These are phyloP conservation scores for Gymnosoma rotundatum DNA, from an alignment of 2,888 invertebrate species.

Conservation along the genomic window DNA sequence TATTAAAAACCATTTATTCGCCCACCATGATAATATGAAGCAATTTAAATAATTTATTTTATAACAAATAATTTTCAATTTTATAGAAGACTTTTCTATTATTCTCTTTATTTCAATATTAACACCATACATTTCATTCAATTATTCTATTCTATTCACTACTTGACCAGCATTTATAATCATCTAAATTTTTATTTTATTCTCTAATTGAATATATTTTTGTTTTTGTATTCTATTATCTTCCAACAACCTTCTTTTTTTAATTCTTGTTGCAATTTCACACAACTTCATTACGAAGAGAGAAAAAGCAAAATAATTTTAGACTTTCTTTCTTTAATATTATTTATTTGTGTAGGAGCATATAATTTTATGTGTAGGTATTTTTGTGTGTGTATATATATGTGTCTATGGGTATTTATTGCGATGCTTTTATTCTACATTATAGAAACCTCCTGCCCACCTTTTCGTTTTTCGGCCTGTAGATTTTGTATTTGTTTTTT, in stretches of 20 bases:
- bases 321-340: neutral
- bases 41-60: neutral
- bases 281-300: conserved; percentile 37
- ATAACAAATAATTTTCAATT: neutral
- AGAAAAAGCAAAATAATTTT: neutral
- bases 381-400: neutral
- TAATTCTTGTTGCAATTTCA: conserved; percentile 29
- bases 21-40: neutral
- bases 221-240: neutral
- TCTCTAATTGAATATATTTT: conserved; percentile 60
- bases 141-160: conserved; percentile 46
- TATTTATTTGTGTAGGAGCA: conserved; percentile 44
- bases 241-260: neutral
- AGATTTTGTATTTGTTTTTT: conserved; percentile 16
- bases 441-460: conserved; percentile 50
- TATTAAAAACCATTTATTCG: neutral
- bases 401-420: no score
- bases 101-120: neutral
- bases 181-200: conserved; percentile 25
- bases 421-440: conserved; percentile 38
- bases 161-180: conserved; percentile 68
- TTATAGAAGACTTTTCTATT: neutral
- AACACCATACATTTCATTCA: conserved; percentile 29
- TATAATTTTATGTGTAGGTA: neutral
- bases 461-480: conserved; percentile 23